These are phyloP conservation scores for Bubo scandiacus DNA, from an alignment of 2,113 vertebrate species.

Conservation along the genomic window DNA sequence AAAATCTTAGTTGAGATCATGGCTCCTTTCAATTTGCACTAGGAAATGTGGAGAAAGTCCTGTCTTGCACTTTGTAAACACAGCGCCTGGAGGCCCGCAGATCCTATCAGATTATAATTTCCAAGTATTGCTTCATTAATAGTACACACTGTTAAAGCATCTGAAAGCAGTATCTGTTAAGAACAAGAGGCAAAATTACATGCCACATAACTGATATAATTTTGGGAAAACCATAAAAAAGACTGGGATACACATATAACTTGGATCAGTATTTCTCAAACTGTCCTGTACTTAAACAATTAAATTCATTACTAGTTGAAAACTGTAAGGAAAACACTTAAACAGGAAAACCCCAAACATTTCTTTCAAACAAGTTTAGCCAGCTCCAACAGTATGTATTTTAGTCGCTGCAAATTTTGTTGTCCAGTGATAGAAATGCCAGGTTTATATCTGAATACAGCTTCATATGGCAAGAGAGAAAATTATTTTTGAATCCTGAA, in stretches of 20 bases:
- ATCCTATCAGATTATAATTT: not conserved
- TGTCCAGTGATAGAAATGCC: not conserved
- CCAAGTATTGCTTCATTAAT: not conserved
- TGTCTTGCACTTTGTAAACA: not conserved
- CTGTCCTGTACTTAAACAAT: not conserved
- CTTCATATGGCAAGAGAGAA: not conserved
- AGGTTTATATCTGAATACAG: not conserved
- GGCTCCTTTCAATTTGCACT: not conserved
- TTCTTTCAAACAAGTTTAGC: not conserved
- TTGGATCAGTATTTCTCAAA: not conserved
- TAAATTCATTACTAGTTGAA: not conserved
- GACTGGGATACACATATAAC: not conserved
- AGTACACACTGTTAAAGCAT: not conserved
- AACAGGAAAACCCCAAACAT: not conserved
- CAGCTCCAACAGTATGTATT: not conserved
- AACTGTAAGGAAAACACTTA: not conserved
- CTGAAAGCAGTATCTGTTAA: not conserved
- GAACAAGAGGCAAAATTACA: not conserved
- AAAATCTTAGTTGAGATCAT: not conserved
- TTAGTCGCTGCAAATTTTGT: not conserved
- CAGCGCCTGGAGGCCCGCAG: fast-evolving
- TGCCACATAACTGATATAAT: not conserved
- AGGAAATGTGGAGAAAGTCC: not conserved
- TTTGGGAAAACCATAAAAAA: not conserved
- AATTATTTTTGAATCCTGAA: not conserved